Evolutionary conservation across 2,797 vertebrate genomes (phyloP), one percentile per base, ranked within the genome.

Genomic region (Clarias fuscus): DNA sequence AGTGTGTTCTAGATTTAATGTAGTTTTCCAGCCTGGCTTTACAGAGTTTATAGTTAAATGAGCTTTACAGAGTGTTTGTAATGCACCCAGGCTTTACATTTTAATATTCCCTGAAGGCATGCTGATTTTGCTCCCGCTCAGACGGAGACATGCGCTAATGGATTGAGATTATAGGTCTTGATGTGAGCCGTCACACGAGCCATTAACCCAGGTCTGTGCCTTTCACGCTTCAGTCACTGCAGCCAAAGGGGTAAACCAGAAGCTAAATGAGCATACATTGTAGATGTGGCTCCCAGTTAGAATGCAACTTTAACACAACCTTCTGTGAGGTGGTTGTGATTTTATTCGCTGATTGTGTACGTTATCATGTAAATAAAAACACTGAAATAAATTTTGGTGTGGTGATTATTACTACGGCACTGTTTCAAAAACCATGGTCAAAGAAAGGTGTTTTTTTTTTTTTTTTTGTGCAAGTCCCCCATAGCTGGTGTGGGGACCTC

Each of bases 91-190:
- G 79, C n/a, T 20, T 75, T 81, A 27, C 59, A 82, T 84, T 86
- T 91, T 93, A 91, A 90, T 91, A 91, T 90, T 93, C 88, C 75
- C 79, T 40, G 86, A 24, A 72, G 20, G 56, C 58, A 85, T 76
- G 72, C 86, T 14, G 48, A 84, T 79, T 90, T 61, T 87, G 89
- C 86, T 80, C 56, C 30, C 79, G 70, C 87, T 85, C 86, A 0
- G 8, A 62, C 85, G 89, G 89, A 89, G 82, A 62, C 84, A 7
- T 88, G 68, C 24, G 8, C 86, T 93, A 92, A 93, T 92, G 90
- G 90, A 85, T 90, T 87, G 85, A 90, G 89, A 93, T 93, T 91
- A 92, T 73, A 87, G 90, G 86, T 48, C 88, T 89, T 75, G 82
- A 87, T 88, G 77, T 91, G 90, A 87, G 91, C 90, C 89, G 88